Percentiles rank a stretch among this genome's conserved stretches.
These are phyloP conservation scores for Lithophane socia DNA, from an alignment of 2,888 invertebrate species.

Conservation along the genomic window DNA sequence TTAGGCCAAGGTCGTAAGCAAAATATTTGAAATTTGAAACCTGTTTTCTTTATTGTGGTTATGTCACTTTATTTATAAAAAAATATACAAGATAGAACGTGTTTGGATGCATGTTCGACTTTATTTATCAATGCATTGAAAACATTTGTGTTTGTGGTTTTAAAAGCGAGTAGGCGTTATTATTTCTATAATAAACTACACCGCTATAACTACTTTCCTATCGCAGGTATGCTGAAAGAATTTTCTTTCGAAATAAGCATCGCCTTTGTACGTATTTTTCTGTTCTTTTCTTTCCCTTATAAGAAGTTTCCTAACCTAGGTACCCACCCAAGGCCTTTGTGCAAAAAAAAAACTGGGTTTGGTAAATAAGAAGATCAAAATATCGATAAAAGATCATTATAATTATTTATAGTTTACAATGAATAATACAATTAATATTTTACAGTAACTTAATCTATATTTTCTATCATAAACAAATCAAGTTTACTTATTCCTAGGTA, in stretches of 20 bases:
- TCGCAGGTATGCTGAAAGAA: too few species aligned
- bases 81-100: neutral
- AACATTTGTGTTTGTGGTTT: neutral
- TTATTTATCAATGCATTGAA: neutral
- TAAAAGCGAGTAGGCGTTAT: too few species aligned
- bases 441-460: conserved; percentile 30
- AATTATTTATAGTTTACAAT: conserved; percentile 40
- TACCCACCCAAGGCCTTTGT: too few species aligned
- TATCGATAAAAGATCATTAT: conserved; percentile 47
- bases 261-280: too few species aligned
- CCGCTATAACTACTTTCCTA: too few species aligned
- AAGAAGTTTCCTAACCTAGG: too few species aligned
- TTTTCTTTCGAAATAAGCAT: too few species aligned
- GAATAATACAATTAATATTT: conserved; percentile 52
- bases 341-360: neutral
- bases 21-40: conserved; percentile 9
- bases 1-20: conserved; percentile 3
- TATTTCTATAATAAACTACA: too few species aligned
- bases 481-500: conserved; percentile 43
- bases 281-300: too few species aligned
- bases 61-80: neutral
- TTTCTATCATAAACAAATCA: conserved; percentile 23
- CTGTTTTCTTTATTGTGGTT: conserved; percentile 13
- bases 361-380: conserved; percentile 13
- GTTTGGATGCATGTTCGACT: conserved; percentile 12